phyloP scores from a whole-genome alignment of 1,140 invertebrate species.

The Sitophilus oryzae region DNA sequence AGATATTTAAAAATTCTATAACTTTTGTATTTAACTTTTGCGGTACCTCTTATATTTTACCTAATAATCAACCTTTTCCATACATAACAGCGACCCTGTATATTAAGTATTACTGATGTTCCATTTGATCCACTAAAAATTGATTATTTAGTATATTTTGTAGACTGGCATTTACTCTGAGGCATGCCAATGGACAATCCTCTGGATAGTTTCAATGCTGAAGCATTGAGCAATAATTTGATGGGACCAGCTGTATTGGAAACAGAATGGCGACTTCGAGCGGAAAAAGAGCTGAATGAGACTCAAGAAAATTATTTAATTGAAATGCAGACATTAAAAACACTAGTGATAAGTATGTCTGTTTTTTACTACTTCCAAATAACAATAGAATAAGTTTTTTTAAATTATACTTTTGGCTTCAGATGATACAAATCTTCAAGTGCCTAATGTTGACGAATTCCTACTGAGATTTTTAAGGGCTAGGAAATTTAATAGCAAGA shows the following conservation, averaged over 20 bases:
- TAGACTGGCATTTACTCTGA: too few relatives aligned
- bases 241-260: conserved; percentile 15
- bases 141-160: too few relatives aligned
- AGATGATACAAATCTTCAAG: conserved; percentile 45
- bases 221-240: conserved; percentile 2
- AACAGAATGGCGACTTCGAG: conserved; percentile 35
- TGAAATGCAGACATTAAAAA: conserved; percentile 32
- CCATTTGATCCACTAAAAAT: too few relatives aligned
- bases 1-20: too few relatives aligned
- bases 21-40: too few relatives aligned
- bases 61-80: too few relatives aligned
- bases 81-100: too few relatives aligned
- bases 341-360: conserved; percentile 36
- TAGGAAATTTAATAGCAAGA: conserved; percentile 52
- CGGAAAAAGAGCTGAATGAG: conserved; percentile 42
- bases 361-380: not conserved
- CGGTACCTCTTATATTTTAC: too few relatives aligned
- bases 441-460: conserved; percentile 48
- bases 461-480: conserved; percentile 52
- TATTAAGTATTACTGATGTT: too few relatives aligned
- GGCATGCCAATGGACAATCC: not conserved
- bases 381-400: not conserved
- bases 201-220: not conserved
- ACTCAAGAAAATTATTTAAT: conserved; percentile 36
- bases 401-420: not conserved